Evolutionary conservation across 2,797 vertebrate genomes (phyloP), one percentile per base, ranked within the genome.

Genomic region (Luscinia megarhynchos): DNA sequence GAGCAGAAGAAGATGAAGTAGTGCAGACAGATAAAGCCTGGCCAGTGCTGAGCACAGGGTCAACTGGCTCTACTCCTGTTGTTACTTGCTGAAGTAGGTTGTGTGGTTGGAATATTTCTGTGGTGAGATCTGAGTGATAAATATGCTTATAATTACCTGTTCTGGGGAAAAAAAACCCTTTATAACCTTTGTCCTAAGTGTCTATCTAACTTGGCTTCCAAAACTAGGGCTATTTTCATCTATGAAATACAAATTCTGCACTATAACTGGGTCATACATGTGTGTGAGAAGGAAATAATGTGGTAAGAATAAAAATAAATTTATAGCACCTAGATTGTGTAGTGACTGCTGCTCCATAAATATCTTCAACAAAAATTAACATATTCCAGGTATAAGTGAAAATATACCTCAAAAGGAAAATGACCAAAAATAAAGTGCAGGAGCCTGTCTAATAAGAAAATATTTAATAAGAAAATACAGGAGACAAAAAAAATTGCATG

Each of bases 261-360:
- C 22, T 38, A 10, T 70, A 95, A 93, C 45, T 94, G 64, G 81
- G 92, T 95, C 93, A 89, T 62, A 43, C 7, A 27, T 41, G 11
- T 0, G 0, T 76, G 21, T 57, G 55, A 95, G 53, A 81, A 40
- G 34, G 27, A 82, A 78, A 91, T 66, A 87, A 76, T 32, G 10
- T 72, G 46, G 2, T 58, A 66, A 63, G 79, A 81, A 76, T 84
- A 95, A 94, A 94, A 95, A 92, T 93, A 87, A 78, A 62, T 78
- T 17, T 89, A 40, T 78, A 84, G 32, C 53, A 84, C 38, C 38
- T 79, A 40, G 41, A 46, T 74, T 76, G 32, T 4, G 0, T 87
- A 50, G 20, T 57, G 45, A 68, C 36, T 72, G 30, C 75, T 68
- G 23, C 50, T 92, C 84, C 55, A 74, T 48, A 95, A 91, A 85